A percentile compares a stretch with the other conserved stretches of the same genome.
Conservation (phyloP, 2,113 vertebrate species). For the Ifrita kowaldi region DNA sequence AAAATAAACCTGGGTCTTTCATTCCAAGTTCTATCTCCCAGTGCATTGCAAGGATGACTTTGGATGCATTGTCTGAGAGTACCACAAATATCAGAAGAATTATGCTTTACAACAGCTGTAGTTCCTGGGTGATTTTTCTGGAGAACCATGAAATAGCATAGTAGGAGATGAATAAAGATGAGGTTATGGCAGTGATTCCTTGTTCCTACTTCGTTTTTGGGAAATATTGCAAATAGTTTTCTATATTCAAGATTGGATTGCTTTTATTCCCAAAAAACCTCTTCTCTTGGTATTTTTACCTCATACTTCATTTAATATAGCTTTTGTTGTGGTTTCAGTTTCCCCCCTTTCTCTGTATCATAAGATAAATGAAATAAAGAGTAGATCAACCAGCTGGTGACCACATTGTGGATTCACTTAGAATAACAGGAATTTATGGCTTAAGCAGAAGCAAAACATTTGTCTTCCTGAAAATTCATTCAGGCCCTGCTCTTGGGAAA, state of each 20-base stretch:
- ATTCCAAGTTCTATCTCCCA: not conserved
- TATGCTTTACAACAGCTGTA: not conserved
- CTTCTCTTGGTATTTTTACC: not conserved
- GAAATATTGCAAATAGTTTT: not conserved
- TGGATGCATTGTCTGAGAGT: not conserved
- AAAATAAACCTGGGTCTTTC: not conserved
- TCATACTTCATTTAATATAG: not conserved
- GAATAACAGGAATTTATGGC: not conserved
- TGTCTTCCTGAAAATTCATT: not conserved
- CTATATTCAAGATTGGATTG: not conserved
- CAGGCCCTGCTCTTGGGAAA: not conserved
- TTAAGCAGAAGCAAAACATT: not conserved
- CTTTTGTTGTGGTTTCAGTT: not conserved
- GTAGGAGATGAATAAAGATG: slow-evolving; percentile 1
- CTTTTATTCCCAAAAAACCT: not conserved
- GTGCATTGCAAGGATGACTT: not conserved
- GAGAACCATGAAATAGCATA: not conserved
- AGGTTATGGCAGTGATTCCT: not conserved
- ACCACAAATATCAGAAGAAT: not conserved
- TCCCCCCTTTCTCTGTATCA: not conserved
- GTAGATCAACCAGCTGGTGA: not conserved
- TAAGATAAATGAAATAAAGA: not conserved
- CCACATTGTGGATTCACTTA: not conserved
- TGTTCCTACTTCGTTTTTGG: not conserved
- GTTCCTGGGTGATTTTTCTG: not conserved